phyloP scores from a whole-genome alignment of 2,888 invertebrate genomes.

The Drosophila gaucha region DNA sequence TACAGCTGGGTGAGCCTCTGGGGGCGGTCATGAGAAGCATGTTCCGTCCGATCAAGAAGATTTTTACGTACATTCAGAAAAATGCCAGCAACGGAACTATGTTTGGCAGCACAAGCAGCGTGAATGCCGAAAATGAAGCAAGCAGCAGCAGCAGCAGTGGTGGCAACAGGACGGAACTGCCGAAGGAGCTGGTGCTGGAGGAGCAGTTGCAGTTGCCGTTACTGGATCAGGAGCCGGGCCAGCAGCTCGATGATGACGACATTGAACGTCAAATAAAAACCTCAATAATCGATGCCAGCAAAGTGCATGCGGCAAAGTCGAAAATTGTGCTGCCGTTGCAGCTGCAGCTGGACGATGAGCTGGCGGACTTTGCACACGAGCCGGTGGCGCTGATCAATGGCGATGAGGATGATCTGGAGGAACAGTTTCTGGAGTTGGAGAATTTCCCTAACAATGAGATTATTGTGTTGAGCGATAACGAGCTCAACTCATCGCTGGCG shows the following conservation, averaged over 20 bases:
- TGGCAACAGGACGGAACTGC: constrained; percentile 4
- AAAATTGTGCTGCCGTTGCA: constrained; percentile 45
- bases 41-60: constrained; percentile 84
- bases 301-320: constrained; percentile 57
- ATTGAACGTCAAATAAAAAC: constrained; percentile 80
- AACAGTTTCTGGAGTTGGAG: constrained; percentile 72
- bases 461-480: constrained; percentile 76
- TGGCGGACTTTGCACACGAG: constrained; percentile 66
- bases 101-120: constrained; percentile 74
- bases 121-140: constrained; percentile 39
- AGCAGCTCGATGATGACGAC: constrained; percentile 57
- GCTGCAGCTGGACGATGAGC: constrained; percentile 64
- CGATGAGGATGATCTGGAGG: constrained; percentile 56
- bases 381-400: constrained; percentile 27
- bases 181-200: constrained; percentile 7
- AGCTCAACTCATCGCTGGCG: constrained; percentile 75
- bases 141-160: constrained; percentile 1
- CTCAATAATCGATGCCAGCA: constrained; percentile 77
- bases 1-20: constrained; percentile 15
- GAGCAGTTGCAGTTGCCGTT: not conserved
- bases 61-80: constrained; percentile 84
- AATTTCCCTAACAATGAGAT: constrained; percentile 77
- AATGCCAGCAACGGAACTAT: constrained; percentile 82
- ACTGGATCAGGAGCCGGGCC: not conserved
- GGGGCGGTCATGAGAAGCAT: constrained; percentile 68